These are phyloP conservation scores for Coregonus ussuriensis DNA, from an alignment of 2,797 vertebrate genomes.

Conservation along the genomic window DNA sequence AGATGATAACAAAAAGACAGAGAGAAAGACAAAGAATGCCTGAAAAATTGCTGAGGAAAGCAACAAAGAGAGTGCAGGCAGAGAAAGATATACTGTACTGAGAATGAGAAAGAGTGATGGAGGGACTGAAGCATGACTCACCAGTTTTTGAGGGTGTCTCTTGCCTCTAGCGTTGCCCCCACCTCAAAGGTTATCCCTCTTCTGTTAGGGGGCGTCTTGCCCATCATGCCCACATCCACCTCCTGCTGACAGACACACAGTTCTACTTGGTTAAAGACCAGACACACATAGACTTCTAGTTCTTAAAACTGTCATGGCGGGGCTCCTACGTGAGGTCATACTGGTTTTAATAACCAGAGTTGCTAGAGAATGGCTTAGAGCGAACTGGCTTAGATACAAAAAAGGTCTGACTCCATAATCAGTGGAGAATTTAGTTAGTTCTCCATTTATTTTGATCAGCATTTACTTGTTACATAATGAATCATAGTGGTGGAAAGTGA, in stretches of 20 bases:
- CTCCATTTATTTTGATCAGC: too few relatives aligned
- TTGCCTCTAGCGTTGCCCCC: slow-evolving; percentile 96
- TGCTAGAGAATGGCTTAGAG: too few relatives aligned
- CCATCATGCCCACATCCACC: slow-evolving; percentile 85
- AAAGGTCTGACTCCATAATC: too few relatives aligned
- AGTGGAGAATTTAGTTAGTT: too few relatives aligned
- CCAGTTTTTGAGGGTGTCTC: slow-evolving; percentile 97
- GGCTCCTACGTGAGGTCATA: slow-evolving; percentile 29
- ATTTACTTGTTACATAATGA: not conserved
- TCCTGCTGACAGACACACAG: slow-evolving; percentile 57
- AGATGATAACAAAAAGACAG: too few relatives aligned
- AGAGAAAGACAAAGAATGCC: too few relatives aligned
- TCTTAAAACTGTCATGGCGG: slow-evolving; percentile 15
- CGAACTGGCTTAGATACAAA: too few relatives aligned
- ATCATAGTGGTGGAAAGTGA: not conserved
- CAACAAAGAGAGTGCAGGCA: too few relatives aligned
- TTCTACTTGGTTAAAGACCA: slow-evolving; percentile 31
- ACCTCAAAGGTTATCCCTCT: slow-evolving; percentile 98
- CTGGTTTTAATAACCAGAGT: not conserved
- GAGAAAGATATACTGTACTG: too few relatives aligned
- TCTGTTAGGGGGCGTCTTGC: slow-evolving; percentile 97
- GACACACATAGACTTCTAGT: slow-evolving; percentile 28
- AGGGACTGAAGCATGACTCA: slow-evolving; percentile 62
- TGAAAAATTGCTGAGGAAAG: too few relatives aligned
- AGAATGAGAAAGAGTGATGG: not conserved